phyloP scores from a whole-genome alignment of 2,888 invertebrate genomes.

The Dioctria linearis region DNA sequence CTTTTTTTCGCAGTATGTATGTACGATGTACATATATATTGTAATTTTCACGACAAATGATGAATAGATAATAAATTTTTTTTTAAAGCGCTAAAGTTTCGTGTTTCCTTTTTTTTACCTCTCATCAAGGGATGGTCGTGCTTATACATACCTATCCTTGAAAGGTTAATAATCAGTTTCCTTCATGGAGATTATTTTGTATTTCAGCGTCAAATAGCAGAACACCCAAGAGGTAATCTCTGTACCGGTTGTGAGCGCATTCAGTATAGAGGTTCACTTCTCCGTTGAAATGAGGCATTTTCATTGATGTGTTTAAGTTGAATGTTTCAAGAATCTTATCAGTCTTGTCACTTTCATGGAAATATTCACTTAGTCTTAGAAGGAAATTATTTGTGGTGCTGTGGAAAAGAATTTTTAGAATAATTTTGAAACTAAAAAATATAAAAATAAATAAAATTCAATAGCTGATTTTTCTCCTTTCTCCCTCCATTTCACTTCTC shows the following conservation, averaged over 20 bases:
- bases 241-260: neutral
- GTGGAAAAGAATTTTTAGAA: no score
- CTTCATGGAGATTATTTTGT: slow-evolving; percentile 22
- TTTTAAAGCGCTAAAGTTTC: slow-evolving; percentile 22
- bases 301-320: slow-evolving; percentile 47
- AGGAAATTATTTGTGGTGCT: slow-evolving; percentile 14
- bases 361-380: slow-evolving; percentile 18
- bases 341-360: slow-evolving; percentile 30
- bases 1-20: no score
- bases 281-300: slow-evolving; percentile 34
- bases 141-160: slow-evolving; percentile 22
- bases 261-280: slow-evolving; percentile 5
- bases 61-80: neutral
- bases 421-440: no score
- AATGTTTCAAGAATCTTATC: slow-evolving; percentile 40
- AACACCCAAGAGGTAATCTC: slow-evolving; percentile 15
- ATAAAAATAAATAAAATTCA: no score
- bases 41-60: no score
- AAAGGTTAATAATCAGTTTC: slow-evolving; percentile 40
- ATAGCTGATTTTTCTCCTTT: no score
- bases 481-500: no score
- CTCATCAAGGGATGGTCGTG: slow-evolving; percentile 2
- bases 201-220: neutral
- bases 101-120: slow-evolving; percentile 29
- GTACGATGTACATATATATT: no score